Conservation (phyloP, 1,140 invertebrate genomes). For the Caerostris darwini region DNA sequence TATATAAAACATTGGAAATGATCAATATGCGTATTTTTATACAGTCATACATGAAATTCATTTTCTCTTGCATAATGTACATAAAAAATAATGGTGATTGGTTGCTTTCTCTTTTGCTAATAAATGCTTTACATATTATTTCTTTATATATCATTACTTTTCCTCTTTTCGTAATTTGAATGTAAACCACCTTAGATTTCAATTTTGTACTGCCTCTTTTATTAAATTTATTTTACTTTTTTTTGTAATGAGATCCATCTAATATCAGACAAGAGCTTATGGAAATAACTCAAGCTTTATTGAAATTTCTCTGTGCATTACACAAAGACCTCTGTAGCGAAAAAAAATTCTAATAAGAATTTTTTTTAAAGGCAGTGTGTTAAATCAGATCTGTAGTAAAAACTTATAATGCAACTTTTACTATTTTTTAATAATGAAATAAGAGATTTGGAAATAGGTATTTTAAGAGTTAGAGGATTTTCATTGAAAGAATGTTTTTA, state of each 20-base stretch:
- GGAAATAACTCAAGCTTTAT: not conserved
- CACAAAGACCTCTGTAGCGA: not conserved
- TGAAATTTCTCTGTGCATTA: not conserved
- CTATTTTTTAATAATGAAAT: not conserved
- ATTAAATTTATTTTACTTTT: not conserved
- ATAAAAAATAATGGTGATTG: not conserved
- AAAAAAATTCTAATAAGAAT: not conserved
- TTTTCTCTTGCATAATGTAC: not conserved
- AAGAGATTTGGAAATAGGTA: not conserved
- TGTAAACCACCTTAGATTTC: not conserved
- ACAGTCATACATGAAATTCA: not conserved
- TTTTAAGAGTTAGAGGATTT: not conserved
- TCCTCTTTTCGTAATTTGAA: not conserved
- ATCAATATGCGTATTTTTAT: too few relatives aligned
- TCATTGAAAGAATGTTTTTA: not conserved
- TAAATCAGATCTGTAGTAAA: not conserved
- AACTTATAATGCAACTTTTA: not conserved
- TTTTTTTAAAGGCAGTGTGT: not conserved
- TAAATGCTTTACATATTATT: not conserved
- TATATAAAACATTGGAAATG: too few relatives aligned
- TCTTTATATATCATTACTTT: not conserved
- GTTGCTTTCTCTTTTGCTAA: not conserved
- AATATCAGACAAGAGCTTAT: not conserved
- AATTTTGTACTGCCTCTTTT: not conserved
- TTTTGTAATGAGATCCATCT: slow-evolving; percentile 5